phyloP scores from a whole-genome alignment of 1,140 invertebrate genomes.

The Eulimnadia texana region DNA sequence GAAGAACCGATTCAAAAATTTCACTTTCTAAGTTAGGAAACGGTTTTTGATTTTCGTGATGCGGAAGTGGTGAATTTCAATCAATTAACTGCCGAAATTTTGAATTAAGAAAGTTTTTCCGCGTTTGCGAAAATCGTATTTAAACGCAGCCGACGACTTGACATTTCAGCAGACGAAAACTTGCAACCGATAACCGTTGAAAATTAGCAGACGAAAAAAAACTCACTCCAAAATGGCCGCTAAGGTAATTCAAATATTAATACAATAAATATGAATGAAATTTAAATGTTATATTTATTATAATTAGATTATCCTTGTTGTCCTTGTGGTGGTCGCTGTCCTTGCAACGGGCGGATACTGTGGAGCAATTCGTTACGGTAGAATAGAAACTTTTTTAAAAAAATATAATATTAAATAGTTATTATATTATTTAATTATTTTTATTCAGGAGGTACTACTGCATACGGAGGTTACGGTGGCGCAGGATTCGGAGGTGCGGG shows the following conservation, averaged over 20 bases:
- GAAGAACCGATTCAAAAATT: too few species aligned
- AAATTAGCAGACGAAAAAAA: neutral
- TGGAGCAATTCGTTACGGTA: too few species aligned
- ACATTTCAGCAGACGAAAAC: neutral
- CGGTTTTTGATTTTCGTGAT: too few species aligned
- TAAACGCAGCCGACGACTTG: too few species aligned
- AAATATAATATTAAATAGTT: neutral
- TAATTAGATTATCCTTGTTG: neutral
- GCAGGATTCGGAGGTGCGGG: too few species aligned
- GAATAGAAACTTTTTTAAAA: too few species aligned
- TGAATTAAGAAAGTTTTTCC: too few species aligned
- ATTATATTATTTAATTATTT: neutral
- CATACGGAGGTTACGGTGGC: neutral
- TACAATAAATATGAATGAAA: neutral
- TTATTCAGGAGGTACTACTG: neutral
- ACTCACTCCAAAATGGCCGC: neutral
- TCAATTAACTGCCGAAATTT: too few species aligned
- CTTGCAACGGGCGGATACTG: neutral
- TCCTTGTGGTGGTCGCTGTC: neutral
- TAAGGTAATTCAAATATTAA: neutral
- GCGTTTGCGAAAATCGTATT: too few species aligned
- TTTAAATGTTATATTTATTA: neutral
- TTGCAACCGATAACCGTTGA: neutral
- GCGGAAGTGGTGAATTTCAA: too few species aligned
- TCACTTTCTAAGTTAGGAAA: too few species aligned